Evolutionary conservation across 2,113 vertebrate species (phyloP).

Genomic region (Chaenogobius annularis): DNA sequence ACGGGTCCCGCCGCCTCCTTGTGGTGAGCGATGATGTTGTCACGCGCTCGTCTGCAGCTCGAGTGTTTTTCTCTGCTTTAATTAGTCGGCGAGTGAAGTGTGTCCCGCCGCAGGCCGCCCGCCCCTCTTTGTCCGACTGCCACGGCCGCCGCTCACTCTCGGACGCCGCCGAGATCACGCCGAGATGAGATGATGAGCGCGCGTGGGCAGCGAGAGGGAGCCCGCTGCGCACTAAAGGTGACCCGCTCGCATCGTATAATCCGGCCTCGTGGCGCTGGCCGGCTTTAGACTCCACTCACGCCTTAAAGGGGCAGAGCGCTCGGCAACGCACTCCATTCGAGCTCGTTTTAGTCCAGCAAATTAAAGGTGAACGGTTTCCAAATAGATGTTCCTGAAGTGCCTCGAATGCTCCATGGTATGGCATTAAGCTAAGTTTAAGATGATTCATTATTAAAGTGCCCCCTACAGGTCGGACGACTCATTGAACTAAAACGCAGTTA

Average conservation of each 20-base stretch:
- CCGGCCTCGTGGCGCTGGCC: background rate
- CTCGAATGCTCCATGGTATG: no score
- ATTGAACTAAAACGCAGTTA: no score
- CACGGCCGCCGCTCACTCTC: background rate
- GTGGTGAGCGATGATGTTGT: background rate
- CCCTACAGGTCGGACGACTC: no score
- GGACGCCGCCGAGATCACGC: constrained; percentile 7
- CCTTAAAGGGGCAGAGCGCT: background rate
- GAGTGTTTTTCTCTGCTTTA: constrained; percentile 16
- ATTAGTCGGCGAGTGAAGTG: constrained; percentile 5
- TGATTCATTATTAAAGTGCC: no score
- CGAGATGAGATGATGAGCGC: constrained; percentile 15
- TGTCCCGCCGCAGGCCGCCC: constrained; percentile 12
- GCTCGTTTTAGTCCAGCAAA: no score
- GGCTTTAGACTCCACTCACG: background rate
- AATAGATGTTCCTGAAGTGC: no score
- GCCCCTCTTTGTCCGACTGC: constrained; percentile 25
- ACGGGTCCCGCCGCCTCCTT: background rate
- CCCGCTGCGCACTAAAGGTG: background rate
- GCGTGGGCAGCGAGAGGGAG: background rate
- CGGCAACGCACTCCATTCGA: no score
- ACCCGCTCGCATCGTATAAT: background rate
- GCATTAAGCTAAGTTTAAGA: no score
- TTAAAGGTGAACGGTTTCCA: no score
- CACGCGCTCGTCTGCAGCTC: background rate